A percentile compares a stretch with the other conserved stretches of the same genome.
These are phyloP conservation scores for Bothrops alternatus DNA, from an alignment of 2,797 vertebrate genomes.

Conservation along the genomic window DNA sequence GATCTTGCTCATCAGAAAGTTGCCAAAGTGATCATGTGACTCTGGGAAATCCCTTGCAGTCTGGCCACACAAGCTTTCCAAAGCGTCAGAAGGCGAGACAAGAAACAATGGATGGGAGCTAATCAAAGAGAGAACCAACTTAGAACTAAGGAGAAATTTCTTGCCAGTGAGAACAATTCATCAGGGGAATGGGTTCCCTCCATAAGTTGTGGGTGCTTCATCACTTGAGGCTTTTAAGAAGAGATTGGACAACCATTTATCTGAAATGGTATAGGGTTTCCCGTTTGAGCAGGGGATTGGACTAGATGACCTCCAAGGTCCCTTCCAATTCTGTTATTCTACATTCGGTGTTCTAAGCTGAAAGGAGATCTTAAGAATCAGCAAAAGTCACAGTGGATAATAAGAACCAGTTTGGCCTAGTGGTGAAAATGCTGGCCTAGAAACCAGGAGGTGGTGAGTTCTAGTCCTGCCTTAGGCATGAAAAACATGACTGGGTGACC, in stretches of 20 bases:
- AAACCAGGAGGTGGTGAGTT: neutral
- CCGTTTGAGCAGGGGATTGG: neutral
- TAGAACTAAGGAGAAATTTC: neutral
- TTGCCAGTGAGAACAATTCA: neutral
- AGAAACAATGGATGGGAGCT: neutral
- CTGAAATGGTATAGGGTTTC: neutral
- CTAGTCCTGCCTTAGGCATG: neutral
- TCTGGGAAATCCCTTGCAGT: neutral
- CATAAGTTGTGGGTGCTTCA: neutral
- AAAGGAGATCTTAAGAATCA: neutral
- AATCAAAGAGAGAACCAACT: neutral
- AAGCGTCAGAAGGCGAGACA: neutral
- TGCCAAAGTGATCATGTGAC: neutral
- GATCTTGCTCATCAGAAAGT: neutral
- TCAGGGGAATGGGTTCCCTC: neutral
- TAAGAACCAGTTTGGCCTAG: neutral
- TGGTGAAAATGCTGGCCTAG: neutral
- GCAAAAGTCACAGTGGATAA: neutral
- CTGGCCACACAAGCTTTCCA: neutral
- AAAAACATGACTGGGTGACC: neutral
- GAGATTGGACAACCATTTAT: neutral
- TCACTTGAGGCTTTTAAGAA: neutral
- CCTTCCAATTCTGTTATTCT: neutral
- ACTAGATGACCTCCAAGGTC: neutral
- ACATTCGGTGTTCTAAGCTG: neutral